Evolutionary conservation across 2,113 vertebrate genomes (phyloP), one percentile per base, ranked within the genome.

Genomic region (Zonotrichia leucophrys): DNA sequence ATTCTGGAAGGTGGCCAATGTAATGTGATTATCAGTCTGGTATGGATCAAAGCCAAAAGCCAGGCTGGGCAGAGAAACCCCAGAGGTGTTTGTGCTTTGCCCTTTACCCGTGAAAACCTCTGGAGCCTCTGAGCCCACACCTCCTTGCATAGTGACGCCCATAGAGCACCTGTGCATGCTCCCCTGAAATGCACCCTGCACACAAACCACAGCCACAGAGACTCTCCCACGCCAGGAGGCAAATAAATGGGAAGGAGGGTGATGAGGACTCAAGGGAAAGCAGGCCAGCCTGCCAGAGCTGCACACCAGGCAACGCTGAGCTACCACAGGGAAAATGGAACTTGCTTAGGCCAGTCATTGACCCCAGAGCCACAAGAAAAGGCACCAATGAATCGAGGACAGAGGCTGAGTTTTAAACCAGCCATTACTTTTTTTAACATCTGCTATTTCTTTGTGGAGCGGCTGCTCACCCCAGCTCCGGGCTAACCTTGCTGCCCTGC

Each of bases 371-470:
- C n/a, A 0, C 58, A 37, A 46, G 59, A 75, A 66, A 91, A 88
- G 30, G 39, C 12, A 24, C 12, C 55, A 74, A 55, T 18, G 55
- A 68, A 87, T 41, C 64, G 31, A 39, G 87, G 50, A 46, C 7
- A 11, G 30, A 39, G 5, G 59, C 28, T 41, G 52, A 8, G 2
- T 44, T 93, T 90, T 62, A 75, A 76, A 49, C 28, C 25, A 8
- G 46, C n/a, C 39, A 42, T 49, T 78, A n/a, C 41, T 47, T 69
- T 78, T 42, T 9, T 11, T 10, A 89, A 83, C 19, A 42, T 58
- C 46, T 64, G 46, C 59, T 69, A 35, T 70, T 39, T 63, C 49
- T 5, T 0, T 25, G 35, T 4, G 4, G 33, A 83, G 49, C 0
- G 0, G 55, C 52, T 63, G 62, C 82, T 78, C 44, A 35, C 60